Percentiles rank a stretch among this genome's conserved stretches.
Evolutionary conservation across 2,888 invertebrate species (phyloP).

Genomic region (Amphipyra berbera): DNA sequence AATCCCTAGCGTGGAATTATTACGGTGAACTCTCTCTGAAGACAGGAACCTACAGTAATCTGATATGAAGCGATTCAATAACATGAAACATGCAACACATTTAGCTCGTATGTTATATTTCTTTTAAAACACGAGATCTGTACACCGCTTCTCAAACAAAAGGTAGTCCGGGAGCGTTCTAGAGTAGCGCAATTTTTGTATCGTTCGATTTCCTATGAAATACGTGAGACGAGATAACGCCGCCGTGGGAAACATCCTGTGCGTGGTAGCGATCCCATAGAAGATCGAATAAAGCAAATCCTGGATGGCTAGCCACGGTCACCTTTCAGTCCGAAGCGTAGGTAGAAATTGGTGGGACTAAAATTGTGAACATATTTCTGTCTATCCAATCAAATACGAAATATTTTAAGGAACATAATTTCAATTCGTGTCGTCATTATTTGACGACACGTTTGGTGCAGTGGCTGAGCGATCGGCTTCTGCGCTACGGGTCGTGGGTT

Average conservation of each 20-base stretch:
- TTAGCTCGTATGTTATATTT: conserved; percentile 4
- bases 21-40: not conserved
- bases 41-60: not conserved
- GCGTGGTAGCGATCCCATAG: conserved; percentile 17
- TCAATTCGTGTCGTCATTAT: too few species aligned
- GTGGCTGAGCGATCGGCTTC: too few species aligned
- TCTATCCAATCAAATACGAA: too few species aligned
- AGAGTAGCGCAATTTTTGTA: conserved; percentile 44
- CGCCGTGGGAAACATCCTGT: conserved; percentile 23
- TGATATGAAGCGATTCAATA: not conserved
- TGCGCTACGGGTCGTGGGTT: too few species aligned
- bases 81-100: conserved; percentile 7
- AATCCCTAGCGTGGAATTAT: not conserved
- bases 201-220: conserved; percentile 50
- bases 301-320: conserved; percentile 10
- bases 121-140: conserved; percentile 3
- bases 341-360: too few species aligned
- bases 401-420: too few species aligned
- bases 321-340: conserved; percentile 2
- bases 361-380: too few species aligned
- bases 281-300: conserved; percentile 37
- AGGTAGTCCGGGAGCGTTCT: conserved; percentile 13
- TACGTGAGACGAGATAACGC: conserved; percentile 46
- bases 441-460: too few species aligned
- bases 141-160: conserved; percentile 23